A percentile compares a stretch with the other conserved stretches of the same genome.
These are phyloP conservation scores for Rhabdomys pumilio DNA, from an alignment of 2,797 vertebrate genomes.

Conservation along the genomic window DNA sequence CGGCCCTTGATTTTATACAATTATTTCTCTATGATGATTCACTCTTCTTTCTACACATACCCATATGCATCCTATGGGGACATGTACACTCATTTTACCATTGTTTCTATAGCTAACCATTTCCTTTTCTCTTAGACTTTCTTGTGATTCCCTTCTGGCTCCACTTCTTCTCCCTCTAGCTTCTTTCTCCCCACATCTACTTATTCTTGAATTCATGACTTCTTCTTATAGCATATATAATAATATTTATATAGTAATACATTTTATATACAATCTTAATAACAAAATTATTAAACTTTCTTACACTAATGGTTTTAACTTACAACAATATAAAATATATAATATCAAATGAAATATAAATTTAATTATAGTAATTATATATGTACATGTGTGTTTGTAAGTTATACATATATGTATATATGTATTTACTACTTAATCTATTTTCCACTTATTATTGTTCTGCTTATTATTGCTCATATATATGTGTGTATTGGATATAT, in stretches of 20 bases:
- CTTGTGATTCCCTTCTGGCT: neutral
- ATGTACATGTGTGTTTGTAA: neutral
- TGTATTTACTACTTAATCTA: neutral
- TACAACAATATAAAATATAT: neutral
- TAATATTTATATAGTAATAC: neutral
- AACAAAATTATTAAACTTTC: neutral
- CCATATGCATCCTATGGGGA: neutral
- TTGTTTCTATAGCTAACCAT: neutral
- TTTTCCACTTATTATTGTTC: neutral
- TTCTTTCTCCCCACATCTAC: neutral
- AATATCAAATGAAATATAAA: slow-evolving; percentile 30
- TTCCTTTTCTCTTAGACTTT: neutral
- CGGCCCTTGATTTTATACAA: neutral
- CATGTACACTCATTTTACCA: neutral
- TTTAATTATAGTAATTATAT: slow-evolving; percentile 6
- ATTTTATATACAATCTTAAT: neutral
- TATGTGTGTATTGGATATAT: too few species aligned
- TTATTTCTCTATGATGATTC: neutral
- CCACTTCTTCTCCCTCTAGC: neutral
- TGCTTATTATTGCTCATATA: neutral
- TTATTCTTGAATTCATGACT: neutral
- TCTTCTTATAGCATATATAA: neutral
- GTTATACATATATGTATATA: neutral
- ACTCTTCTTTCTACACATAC: neutral
- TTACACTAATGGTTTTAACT: neutral